phyloP scores from a whole-genome alignment of 2,888 invertebrate species.

The Aphodius granarius region DNA sequence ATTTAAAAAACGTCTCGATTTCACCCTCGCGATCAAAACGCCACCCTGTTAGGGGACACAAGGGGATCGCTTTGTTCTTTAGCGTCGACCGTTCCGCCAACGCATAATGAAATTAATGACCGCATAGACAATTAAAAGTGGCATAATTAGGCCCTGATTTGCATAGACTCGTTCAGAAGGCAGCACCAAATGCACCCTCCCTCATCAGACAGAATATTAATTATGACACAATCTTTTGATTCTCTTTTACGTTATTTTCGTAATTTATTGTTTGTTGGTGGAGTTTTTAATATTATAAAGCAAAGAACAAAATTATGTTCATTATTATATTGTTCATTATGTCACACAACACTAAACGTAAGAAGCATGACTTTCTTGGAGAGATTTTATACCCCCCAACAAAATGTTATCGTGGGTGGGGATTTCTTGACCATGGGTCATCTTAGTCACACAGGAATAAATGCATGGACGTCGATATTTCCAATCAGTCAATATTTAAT shows the following conservation, averaged over 20 bases:
- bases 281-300: too few relatives aligned
- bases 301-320: too few relatives aligned
- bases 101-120: constrained; percentile 26
- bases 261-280: background rate
- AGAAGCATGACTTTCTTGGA: too few relatives aligned
- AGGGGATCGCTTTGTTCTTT: background rate
- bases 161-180: constrained; percentile 11
- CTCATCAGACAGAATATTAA: background rate
- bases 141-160: constrained; percentile 25
- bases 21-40: background rate
- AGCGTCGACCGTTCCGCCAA: constrained; percentile 5
- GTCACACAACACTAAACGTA: too few relatives aligned
- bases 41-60: background rate
- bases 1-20: background rate
- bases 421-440: constrained; percentile 10
- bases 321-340: too few relatives aligned
- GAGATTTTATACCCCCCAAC: too few relatives aligned
- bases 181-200: background rate
- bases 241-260: background rate
- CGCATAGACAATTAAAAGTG: constrained; percentile 26
- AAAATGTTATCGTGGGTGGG: too few relatives aligned
- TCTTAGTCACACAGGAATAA: constrained; percentile 14
- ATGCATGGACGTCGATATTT: constrained; percentile 36
- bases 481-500: constrained; percentile 40
- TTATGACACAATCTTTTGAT: constrained; percentile 5